phyloP scores from a whole-genome alignment of 2,797 vertebrate genomes.

The Coregonus sp. region DNA sequence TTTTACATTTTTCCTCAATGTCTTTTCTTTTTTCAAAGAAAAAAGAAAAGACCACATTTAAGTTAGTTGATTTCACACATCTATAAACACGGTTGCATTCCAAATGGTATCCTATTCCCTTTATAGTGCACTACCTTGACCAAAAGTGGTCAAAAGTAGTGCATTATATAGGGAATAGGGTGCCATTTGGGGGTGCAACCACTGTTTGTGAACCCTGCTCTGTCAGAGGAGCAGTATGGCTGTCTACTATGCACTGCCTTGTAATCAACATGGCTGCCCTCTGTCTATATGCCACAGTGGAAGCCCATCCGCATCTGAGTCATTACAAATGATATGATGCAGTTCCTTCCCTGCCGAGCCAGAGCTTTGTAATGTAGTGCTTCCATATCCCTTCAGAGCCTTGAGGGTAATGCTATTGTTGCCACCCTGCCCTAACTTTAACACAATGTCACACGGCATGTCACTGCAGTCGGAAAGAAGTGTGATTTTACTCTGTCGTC shows the following conservation, averaged over 20 bases:
- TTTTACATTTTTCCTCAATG: neutral
- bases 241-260: slow-evolving; percentile 17
- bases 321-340: slow-evolving; percentile 57
- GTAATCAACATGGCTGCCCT: slow-evolving; percentile 54
- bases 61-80: neutral
- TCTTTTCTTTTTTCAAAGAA: neutral
- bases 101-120: neutral
- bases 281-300: slow-evolving; percentile 53
- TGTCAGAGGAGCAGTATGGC: slow-evolving; percentile 22
- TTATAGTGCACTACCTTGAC: neutral
- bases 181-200: neutral
- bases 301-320: slow-evolving; percentile 59
- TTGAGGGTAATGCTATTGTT: slow-evolving; percentile 42
- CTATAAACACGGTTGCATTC: neutral
- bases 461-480: slow-evolving; percentile 11
- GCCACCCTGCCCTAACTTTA: slow-evolving; percentile 3
- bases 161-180: neutral
- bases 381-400: slow-evolving; percentile 43
- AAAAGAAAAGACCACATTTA: no score
- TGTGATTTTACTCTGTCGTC: slow-evolving; percentile 21
- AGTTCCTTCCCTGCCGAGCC: neutral
- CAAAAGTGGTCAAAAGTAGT: neutral
- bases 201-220: slow-evolving; percentile 34
- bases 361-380: slow-evolving; percentile 20
- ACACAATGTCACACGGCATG: neutral